These are phyloP conservation scores for Nymphalis urticae DNA, from an alignment of 2,888 invertebrate genomes.

Conservation along the genomic window DNA sequence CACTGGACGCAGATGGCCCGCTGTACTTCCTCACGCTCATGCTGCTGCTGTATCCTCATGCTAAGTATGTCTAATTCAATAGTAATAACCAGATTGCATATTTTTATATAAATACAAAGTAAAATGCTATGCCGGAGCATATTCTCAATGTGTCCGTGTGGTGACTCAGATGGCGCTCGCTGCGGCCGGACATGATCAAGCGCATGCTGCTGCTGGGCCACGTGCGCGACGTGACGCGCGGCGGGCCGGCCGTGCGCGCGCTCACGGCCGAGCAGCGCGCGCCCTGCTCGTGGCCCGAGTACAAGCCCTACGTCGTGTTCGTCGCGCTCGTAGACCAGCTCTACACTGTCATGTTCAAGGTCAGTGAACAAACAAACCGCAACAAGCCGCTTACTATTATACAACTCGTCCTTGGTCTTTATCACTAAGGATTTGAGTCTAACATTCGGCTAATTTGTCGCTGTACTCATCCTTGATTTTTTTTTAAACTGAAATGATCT, in stretches of 20 bases:
- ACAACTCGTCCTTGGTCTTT: background rate
- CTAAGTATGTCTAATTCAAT: slow-evolving; percentile 59
- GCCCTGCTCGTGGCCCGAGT: slow-evolving; percentile 85
- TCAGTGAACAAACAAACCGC: slow-evolving; percentile 48
- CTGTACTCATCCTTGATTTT: too few relatives aligned
- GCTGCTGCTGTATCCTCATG: slow-evolving; percentile 88
- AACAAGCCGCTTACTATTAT: too few relatives aligned
- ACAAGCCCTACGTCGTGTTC: slow-evolving; percentile 93
- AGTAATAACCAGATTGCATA: background rate
- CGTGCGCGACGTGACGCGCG: slow-evolving; percentile 85
- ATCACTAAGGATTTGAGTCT: too few relatives aligned
- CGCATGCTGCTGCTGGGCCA: slow-evolving; percentile 90
- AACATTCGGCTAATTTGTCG: too few relatives aligned
- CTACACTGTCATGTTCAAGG: slow-evolving; percentile 93
- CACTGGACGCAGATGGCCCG: slow-evolving; percentile 95
- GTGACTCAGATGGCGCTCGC: slow-evolving; percentile 85
- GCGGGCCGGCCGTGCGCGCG: slow-evolving; percentile 82
- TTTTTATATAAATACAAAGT: background rate
- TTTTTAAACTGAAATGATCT: too few relatives aligned
- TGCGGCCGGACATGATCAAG: slow-evolving; percentile 86
- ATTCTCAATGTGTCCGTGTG: too few relatives aligned
- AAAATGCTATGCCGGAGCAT: background rate
- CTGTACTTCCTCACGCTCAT: slow-evolving; percentile 93
- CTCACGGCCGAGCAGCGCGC: slow-evolving; percentile 81
- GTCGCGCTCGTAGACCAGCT: slow-evolving; percentile 92